Base-by-base conservation (phyloP, 2,888 invertebrate species). In the Onthophagus sagittarius region DNA sequence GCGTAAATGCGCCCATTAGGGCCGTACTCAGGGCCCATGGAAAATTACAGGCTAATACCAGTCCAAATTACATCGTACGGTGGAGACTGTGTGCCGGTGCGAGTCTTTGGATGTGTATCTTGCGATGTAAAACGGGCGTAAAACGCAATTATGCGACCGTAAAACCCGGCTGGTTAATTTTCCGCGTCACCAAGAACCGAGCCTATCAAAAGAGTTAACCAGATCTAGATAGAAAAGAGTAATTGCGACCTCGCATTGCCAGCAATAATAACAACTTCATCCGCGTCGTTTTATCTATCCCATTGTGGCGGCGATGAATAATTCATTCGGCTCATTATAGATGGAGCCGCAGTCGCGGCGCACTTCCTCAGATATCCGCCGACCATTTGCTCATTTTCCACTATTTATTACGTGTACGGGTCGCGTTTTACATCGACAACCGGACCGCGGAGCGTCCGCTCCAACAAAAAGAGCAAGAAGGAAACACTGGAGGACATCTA, bases 1-100 rank as follows among this genome's bases (percentile, higher is more conserved):
- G 32, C 15, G 67, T 67, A 67, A 67, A 67, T 67, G 67, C 32
- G 32, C 67, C 67, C 67, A 67, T 67, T 67, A 67, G n/a, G n/a
- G 32, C 67, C 23, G n/a, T 32, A 67, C 23, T 67, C n/a, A 23
- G 67, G 67, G 15, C 67, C 23, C 67, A 13, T 31, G 31, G 31
- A 23, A 67, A 67, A 67, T 67, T 67, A 67, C 32, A 67, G 67
- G 67, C 67, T 67, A 67, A 67, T 67, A 67, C 67, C 67, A 31
- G 67, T 67, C 67, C 31, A 67, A 67, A 67, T 67, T 67, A 67
- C 32, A 67, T 67, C 32, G 67, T 67, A 67, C 67, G n/a, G 31
- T 31, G 31, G 67, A 67, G n/a, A 5, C 23, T 23, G 23, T 23
- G 23, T 11, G 39, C 39, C 39, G 39, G 39, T 11, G 39, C 11